phyloP scores from a whole-genome alignment of 2,113 vertebrate species.

The Thamnaconus septentrionalis region DNA sequence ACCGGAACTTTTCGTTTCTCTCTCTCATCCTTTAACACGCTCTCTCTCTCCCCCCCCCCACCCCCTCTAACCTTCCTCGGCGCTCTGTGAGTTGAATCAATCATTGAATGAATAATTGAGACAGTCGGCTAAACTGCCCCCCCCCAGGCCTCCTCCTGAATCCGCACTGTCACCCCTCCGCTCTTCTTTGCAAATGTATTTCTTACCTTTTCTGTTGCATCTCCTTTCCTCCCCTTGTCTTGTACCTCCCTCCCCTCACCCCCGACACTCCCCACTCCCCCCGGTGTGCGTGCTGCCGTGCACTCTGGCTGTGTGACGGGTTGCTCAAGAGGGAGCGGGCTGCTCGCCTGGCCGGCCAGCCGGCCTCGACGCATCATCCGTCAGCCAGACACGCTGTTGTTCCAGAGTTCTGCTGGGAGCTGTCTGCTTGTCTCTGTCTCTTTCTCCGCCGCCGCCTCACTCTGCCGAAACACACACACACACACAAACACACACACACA shows the following conservation, averaged over 20 bases:
- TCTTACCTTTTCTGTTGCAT: neutral
- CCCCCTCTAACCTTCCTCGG: constrained; percentile 22
- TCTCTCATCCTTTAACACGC: neutral
- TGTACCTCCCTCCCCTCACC: constrained; percentile 17
- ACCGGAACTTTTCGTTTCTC: constrained; percentile 1
- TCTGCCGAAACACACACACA: constrained; percentile 8
- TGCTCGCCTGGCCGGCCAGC: constrained; percentile 68
- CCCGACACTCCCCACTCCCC: neutral
- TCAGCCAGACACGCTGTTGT: constrained; percentile 73
- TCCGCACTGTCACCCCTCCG: constrained; percentile 17
- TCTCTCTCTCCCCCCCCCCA: constrained; percentile 13
- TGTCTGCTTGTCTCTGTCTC: constrained; percentile 65
- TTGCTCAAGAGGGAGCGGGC: constrained; percentile 64
- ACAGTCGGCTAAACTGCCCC: constrained; percentile 55
- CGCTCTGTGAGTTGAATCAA: constrained; percentile 49
- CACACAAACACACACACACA: constrained; percentile 12
- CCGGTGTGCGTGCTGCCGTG: constrained; percentile 48
- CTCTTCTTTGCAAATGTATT: constrained; percentile 13
- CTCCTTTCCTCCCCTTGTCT: constrained; percentile 15
- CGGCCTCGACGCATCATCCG: constrained; percentile 63
- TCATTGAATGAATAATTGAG: constrained; percentile 69
- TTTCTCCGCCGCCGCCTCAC: constrained; percentile 37
- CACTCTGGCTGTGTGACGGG: constrained; percentile 50
- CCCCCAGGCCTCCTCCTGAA: constrained; percentile 12
- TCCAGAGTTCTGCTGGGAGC: constrained; percentile 74